phyloP scores from a whole-genome alignment of 2,888 invertebrate species.

The Julus scandinavius region DNA sequence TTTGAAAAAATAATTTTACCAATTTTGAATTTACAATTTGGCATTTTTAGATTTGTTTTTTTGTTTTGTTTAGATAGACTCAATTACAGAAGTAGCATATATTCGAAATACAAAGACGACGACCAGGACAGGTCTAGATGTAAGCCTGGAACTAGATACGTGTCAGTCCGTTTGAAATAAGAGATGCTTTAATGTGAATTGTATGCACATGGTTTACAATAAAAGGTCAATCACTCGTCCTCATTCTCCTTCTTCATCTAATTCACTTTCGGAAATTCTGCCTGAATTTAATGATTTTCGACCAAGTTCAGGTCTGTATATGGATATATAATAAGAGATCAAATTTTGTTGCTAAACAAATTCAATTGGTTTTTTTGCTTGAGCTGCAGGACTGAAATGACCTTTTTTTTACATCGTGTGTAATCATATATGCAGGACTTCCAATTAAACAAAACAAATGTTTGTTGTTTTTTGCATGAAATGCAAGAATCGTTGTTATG shows the following conservation, averaged over 20 bases:
- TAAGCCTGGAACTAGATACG: background rate
- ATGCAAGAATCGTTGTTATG: slow-evolving; percentile 23
- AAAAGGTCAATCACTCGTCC: slow-evolving; percentile 23
- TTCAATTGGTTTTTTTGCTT: background rate
- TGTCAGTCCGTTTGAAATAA: background rate
- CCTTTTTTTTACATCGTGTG: background rate
- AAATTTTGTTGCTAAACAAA: slow-evolving; percentile 29
- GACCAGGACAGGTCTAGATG: background rate
- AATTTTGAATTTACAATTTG: background rate
- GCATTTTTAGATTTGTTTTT: background rate
- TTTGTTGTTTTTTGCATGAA: slow-evolving; percentile 24
- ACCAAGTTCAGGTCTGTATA: background rate
- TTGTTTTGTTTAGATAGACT: background rate
- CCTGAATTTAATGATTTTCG: slow-evolving; percentile 31
- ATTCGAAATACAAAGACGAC: background rate
- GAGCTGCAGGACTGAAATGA: slow-evolving; percentile 5
- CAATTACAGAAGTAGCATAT: background rate
- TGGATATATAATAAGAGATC: slow-evolving; percentile 31
- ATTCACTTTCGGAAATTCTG: slow-evolving; percentile 22
- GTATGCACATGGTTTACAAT: slow-evolving; percentile 13
- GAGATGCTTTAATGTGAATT: background rate
- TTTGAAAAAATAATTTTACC: no score
- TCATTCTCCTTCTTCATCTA: background rate
- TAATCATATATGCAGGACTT: slow-evolving; percentile 39
- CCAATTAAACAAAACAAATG: slow-evolving; percentile 42